These are phyloP conservation scores for Pemphigus obesinymphae DNA, from an alignment of 1,140 invertebrate species.

Conservation along the genomic window DNA sequence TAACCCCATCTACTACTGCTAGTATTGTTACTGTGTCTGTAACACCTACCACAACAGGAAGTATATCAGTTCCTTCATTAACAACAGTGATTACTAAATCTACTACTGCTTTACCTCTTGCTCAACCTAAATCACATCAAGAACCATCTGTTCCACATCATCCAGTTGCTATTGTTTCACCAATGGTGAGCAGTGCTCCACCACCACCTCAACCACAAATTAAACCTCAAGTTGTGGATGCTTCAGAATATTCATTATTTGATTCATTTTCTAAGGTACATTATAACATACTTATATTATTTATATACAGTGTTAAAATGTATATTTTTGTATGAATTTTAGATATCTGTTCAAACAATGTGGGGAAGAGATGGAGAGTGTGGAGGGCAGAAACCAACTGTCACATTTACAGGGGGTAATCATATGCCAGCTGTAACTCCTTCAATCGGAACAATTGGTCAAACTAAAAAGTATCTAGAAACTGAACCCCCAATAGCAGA, in stretches of 20 bases:
- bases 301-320: no score
- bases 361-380: constrained; percentile 63
- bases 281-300: neutral
- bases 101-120: constrained; percentile 26
- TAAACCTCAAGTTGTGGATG: constrained; percentile 25
- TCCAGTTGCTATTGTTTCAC: constrained; percentile 31
- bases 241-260: constrained; percentile 35
- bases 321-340: constrained; percentile 38
- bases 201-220: constrained; percentile 15
- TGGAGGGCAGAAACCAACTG: constrained; percentile 50
- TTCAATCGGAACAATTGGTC: constrained; percentile 20
- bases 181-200: constrained; percentile 31
- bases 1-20: constrained; percentile 46
- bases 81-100: neutral
- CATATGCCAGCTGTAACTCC: constrained; percentile 21
- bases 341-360: constrained; percentile 59
- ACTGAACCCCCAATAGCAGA: constrained; percentile 59
- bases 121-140: constrained; percentile 32
- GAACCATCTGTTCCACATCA: neutral
- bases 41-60: constrained; percentile 28
- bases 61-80: neutral
- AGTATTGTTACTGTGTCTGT: constrained; percentile 45
- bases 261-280: constrained; percentile 37
- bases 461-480: constrained; percentile 56
- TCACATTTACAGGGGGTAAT: constrained; percentile 24